These are phyloP conservation scores for Phyllotis vaccarum DNA, from an alignment of 2,797 vertebrate species.

Conservation along the genomic window DNA sequence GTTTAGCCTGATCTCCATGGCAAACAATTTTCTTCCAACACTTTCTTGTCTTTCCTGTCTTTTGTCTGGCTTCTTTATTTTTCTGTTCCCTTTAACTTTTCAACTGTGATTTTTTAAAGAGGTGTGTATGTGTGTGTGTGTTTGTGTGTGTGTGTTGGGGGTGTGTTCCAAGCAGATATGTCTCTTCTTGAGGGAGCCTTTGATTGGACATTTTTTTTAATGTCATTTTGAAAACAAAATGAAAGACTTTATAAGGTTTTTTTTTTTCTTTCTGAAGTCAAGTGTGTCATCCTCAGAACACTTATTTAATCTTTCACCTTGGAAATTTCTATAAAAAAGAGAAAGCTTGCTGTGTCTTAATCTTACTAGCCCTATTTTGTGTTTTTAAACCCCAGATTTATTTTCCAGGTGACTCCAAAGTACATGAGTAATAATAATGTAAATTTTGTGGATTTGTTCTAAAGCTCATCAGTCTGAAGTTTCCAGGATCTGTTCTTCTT, in stretches of 20 bases:
- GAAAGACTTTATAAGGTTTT: not conserved
- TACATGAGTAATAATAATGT: not conserved
- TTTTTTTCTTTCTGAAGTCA: constrained; percentile 25
- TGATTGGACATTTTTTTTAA: constrained; percentile 9
- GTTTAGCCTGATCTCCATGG: not conserved
- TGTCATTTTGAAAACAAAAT: not conserved
- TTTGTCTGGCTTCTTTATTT: constrained; percentile 19
- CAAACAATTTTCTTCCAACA: constrained; percentile 30
- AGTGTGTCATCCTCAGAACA: not conserved
- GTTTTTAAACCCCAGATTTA: constrained; percentile 44
- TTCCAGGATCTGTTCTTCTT: not conserved
- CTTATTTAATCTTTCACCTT: constrained; percentile 2
- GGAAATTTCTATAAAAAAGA: constrained; percentile 10
- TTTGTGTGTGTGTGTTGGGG: not conserved
- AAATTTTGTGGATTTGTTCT: not conserved
- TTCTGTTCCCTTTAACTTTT: constrained; percentile 26
- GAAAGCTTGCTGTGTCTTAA: not conserved
- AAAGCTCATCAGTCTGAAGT: not conserved
- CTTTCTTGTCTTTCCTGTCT: constrained; percentile 11
- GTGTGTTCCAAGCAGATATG: not conserved
- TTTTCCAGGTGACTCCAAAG: constrained; percentile 28
- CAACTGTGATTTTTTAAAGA: not conserved
- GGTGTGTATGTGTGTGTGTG: not conserved
- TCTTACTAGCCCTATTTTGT: constrained; percentile 33
- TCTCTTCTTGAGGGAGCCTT: not conserved